phyloP scores from a whole-genome alignment of 2,888 invertebrate species.

The Orthosia gracilis region DNA sequence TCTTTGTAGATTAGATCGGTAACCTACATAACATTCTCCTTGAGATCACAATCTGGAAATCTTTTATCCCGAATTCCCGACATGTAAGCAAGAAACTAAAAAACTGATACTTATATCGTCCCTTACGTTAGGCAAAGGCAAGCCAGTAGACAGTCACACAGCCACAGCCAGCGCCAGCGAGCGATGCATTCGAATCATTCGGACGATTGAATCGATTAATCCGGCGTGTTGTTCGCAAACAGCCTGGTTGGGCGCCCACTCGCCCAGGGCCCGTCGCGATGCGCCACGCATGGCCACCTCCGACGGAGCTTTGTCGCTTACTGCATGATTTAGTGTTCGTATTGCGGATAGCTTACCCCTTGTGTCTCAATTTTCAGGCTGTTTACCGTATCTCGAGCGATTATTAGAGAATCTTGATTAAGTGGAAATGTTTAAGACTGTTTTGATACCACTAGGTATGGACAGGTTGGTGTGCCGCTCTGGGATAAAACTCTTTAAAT shows the following conservation, averaged over 20 bases:
- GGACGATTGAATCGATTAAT: constrained; percentile 84
- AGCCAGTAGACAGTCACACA: constrained; percentile 32
- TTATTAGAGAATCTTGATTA: constrained; percentile 1
- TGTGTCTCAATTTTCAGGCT: constrained; percentile 22
- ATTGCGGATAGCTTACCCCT: constrained; percentile 26
- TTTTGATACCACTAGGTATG: background rate
- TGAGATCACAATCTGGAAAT: background rate
- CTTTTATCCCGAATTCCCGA: background rate
- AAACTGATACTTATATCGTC: background rate
- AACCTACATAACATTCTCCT: background rate
- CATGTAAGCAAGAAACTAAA: background rate
- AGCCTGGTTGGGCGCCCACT: constrained; percentile 65
- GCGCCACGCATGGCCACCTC: constrained; percentile 74
- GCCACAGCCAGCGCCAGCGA: constrained; percentile 37
- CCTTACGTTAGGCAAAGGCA: constrained; percentile 19
- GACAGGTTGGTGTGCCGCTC: background rate
- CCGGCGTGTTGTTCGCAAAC: constrained; percentile 79
- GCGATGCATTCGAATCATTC: constrained; percentile 81
- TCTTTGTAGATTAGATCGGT: background rate
- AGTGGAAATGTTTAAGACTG: background rate
- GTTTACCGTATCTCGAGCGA: constrained; percentile 3
- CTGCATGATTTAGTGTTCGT: constrained; percentile 54
- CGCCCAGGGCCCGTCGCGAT: constrained; percentile 50
- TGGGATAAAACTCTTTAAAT: background rate
- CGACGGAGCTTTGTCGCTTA: constrained; percentile 59